Base-by-base conservation (phyloP, 2,113 vertebrate genomes). In the Lucifuga dentata region DNA sequence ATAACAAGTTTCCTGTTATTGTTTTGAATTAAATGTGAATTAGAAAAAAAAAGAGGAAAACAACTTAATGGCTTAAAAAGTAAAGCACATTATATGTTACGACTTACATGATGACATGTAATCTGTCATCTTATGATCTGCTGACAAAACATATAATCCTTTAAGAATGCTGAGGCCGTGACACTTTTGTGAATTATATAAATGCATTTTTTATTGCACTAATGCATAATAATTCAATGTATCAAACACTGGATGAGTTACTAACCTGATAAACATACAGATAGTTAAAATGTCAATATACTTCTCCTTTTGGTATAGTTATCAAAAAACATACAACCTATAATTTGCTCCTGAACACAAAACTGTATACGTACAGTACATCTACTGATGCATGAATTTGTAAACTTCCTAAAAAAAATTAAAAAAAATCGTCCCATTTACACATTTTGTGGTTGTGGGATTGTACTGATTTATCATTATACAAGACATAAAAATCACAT, bases 351-450 rank as follows among this genome's bases (percentile, higher is more conserved):
- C 49, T 40, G 11, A 64, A 29, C 40, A 51, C 17, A 60, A 70
- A 45, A 40, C 44, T 17, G 33, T 71, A 65, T 48, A 63, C 9
- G 51, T 36, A 38, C 11, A 57, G 32, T 33, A 50, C 75, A 71
- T 78, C 12, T 64, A 68, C 13, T 48, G n/a, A 72, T 73, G 60
- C 69, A 84, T 76, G 58, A 24, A 75, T 76, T 60, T 85, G 43
- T 67, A 45, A 56, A 68, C 57, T 11, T 71, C n/a, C 60, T 2
- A 45, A 33, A 41, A 19, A 12, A 33, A 78, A 46, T 23, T 41
- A 41, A 15, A 10, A 50, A 39, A 55, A 12, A 39, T 19, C 63
- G 46, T 67, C 38, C 20, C 32, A 35, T 56, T 62, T 21, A 64
- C 53, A 61, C n/a, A 69, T 69, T 8, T 36, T 60, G 39, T 59